These are phyloP conservation scores for Nanorana parkeri DNA, from an alignment of 2,113 vertebrate species.

Conservation along the genomic window DNA sequence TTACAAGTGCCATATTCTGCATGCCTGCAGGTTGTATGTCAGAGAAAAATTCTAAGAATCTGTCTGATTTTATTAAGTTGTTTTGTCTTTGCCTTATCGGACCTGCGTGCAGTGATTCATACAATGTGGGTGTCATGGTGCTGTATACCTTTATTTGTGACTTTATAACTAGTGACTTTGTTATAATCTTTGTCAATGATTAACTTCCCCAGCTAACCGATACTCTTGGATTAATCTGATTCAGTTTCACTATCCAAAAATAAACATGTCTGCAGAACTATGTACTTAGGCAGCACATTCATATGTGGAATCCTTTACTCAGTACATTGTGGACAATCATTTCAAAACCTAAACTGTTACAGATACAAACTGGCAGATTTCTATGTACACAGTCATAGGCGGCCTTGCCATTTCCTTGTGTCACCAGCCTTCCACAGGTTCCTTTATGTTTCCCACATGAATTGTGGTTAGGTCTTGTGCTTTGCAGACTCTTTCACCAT, in stretches of 20 bases:
- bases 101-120: conserved; percentile 14
- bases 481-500: too few relatives aligned
- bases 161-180: conserved; percentile 7
- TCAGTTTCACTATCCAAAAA: conserved; percentile 28
- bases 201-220: conserved; percentile 14
- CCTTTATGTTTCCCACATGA: too few relatives aligned
- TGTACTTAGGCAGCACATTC: background rate
- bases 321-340: background rate
- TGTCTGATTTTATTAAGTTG: conserved; percentile 15
- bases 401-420: too few relatives aligned
- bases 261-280: background rate
- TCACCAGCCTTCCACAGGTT: too few relatives aligned
- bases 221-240: background rate
- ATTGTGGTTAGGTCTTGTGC: too few relatives aligned
- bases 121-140: conserved; percentile 10
- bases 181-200: background rate
- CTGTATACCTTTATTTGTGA: conserved; percentile 19
- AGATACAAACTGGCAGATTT: too few relatives aligned
- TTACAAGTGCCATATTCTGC: background rate
- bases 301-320: conserved; percentile 3
- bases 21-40: background rate
- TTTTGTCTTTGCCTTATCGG: conserved; percentile 28
- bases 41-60: conserved; percentile 4
- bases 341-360: too few relatives aligned
- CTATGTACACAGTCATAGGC: too few relatives aligned